Conservation (phyloP, 53 echinoderm and acorn worm genomes). For the Glandiceps talaboti region DNA sequence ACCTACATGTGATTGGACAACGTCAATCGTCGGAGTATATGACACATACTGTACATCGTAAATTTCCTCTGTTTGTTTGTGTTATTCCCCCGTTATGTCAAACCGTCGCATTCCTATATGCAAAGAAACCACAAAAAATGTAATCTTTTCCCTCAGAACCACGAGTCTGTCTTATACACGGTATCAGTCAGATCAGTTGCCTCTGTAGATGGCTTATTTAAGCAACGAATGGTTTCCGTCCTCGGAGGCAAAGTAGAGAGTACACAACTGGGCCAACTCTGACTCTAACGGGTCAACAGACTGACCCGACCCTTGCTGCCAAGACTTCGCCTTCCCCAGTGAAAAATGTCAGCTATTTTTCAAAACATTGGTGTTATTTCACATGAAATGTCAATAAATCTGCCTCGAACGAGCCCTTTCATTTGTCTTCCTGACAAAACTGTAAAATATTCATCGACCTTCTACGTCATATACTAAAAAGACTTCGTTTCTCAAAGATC, state of each 20-base stretch:
- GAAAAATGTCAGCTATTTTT: not conserved
- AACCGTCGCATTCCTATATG: not conserved
- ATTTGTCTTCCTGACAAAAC: not conserved
- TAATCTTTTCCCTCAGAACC: not conserved
- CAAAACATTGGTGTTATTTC: not conserved
- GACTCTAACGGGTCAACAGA: not conserved
- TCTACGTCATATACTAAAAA: too few relatives aligned
- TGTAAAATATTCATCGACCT: too few relatives aligned
- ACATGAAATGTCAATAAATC: not conserved
- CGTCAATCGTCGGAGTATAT: not conserved
- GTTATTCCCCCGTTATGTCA: not conserved
- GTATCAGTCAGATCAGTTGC: not conserved
- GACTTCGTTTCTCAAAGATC: too few relatives aligned
- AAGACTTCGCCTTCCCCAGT: not conserved
- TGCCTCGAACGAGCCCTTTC: not conserved
- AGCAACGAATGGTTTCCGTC: not conserved
- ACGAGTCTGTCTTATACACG: too few relatives aligned
- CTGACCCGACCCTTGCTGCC: not conserved
- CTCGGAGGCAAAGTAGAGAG: not conserved
- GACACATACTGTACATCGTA: not conserved
- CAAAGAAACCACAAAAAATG: not conserved
- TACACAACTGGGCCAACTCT: not conserved
- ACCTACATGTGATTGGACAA: not conserved
- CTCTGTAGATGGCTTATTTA: not conserved
- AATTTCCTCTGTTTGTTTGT: not conserved